These are phyloP conservation scores for Caenorhabditis brenneri DNA, from an alignment of 1,140 invertebrate species.

Conservation along the genomic window DNA sequence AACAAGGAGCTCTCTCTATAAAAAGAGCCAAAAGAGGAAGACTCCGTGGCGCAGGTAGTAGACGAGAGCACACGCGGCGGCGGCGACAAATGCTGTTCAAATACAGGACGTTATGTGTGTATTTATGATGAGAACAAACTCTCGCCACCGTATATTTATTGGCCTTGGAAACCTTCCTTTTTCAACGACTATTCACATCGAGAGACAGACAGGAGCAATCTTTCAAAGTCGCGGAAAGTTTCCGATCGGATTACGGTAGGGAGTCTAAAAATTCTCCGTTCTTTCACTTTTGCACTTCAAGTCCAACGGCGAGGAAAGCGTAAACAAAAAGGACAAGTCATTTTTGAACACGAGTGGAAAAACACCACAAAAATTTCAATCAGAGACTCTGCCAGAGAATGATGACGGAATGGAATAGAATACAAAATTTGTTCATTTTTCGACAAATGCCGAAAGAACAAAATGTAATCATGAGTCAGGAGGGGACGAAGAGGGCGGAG, in stretches of 20 bases:
- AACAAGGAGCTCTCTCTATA: neutral
- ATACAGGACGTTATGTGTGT: neutral
- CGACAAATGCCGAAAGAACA: too few species aligned
- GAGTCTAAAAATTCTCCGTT: neutral
- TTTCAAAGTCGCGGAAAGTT: neutral
- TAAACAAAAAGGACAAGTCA: neutral
- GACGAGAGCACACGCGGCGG: too few species aligned
- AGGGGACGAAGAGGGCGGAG: neutral
- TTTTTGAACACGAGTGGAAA: neutral
- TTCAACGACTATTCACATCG: neutral
- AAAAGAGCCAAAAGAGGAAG: neutral
- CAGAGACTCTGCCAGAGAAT: too few species aligned
- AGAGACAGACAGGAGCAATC: neutral
- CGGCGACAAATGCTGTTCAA: constrained; percentile 36
- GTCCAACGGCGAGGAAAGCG: neutral
- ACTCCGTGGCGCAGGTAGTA: neutral
- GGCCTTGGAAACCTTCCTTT: neutral
- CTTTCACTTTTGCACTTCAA: neutral
- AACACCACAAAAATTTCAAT: neutral
- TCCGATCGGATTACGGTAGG: neutral
- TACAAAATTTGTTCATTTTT: neutral
- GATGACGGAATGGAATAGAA: too few species aligned
- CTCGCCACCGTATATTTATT: neutral
- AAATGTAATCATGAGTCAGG: neutral
- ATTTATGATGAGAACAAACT: constrained; percentile 25